Evolutionary conservation across 1,140 invertebrate genomes (phyloP).

Genomic region (Camponotus floridanus): DNA sequence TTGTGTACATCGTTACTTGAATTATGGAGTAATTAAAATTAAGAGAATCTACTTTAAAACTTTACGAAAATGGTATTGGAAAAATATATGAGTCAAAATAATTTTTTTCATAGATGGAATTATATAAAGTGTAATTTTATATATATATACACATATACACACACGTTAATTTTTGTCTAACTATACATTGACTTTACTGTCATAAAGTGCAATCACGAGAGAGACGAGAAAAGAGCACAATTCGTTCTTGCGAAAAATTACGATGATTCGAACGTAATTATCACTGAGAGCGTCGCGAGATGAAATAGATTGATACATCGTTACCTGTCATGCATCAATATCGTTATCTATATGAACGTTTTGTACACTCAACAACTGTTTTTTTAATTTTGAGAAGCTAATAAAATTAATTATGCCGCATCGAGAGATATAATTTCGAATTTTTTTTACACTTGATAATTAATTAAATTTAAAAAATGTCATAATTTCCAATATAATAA

Average conservation of each 20-base stretch:
- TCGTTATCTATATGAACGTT: conserved; percentile 48
- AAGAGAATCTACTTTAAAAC: too few relatives aligned
- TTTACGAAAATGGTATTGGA: too few relatives aligned
- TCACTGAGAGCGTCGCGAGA: conserved; percentile 22
- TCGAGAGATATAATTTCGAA: not conserved
- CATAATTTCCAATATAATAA: too few relatives aligned
- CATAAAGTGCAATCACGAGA: conserved; percentile 18
- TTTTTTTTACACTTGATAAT: not conserved
- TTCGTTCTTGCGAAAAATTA: conserved; percentile 74
- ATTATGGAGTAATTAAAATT: too few relatives aligned
- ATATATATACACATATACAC: not conserved
- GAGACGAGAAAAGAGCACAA: conserved; percentile 44
- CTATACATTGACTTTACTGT: conserved; percentile 51
- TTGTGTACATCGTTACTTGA: too few relatives aligned
- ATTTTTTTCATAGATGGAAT: too few relatives aligned
- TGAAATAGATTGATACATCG: conserved; percentile 63
- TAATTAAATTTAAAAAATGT: not conserved
- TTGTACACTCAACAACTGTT: not conserved
- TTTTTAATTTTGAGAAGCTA: not conserved
- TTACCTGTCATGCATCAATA: conserved; percentile 68
- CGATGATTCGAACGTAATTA: conserved; percentile 66
- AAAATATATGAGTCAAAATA: too few relatives aligned
- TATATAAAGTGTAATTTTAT: not conserved
- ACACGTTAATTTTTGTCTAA: not conserved
- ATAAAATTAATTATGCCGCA: not conserved